A percentile compares a stretch with the other conserved stretches of the same genome.
Evolutionary conservation across 2,888 invertebrate species (phyloP).

Genomic region (Acanthosepion pharaonis): DNA sequence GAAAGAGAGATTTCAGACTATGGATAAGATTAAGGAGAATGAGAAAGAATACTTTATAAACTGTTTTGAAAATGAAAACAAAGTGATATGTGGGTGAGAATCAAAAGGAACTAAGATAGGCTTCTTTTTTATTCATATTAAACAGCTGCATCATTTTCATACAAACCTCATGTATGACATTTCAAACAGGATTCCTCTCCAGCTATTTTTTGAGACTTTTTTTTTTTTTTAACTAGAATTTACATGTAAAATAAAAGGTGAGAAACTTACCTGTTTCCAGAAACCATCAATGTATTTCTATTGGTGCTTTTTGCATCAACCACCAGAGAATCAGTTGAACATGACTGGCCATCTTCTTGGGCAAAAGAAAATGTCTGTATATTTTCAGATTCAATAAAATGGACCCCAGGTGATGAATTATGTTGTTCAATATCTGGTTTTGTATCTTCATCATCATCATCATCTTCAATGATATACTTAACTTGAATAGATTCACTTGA

Average conservation of each 20-base stretch:
- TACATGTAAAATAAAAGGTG: background rate
- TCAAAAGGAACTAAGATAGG: too few species aligned
- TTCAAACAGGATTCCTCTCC: too few species aligned
- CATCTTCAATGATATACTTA: background rate
- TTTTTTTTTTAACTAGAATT: too few species aligned
- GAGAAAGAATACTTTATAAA: too few species aligned
- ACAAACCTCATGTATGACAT: too few species aligned
- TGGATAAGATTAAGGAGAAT: too few species aligned
- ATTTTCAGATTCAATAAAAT: background rate
- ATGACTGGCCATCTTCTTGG: background rate
- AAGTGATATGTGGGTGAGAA: too few species aligned
- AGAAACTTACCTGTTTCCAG: background rate
- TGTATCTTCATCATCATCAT: background rate
- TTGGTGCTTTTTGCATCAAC: background rate
- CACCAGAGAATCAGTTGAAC: slow-evolving; percentile 42
- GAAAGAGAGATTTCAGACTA: too few species aligned
- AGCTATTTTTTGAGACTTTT: too few species aligned
- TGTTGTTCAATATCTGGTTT: slow-evolving; percentile 17
- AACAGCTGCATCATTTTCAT: too few species aligned
- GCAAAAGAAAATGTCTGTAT: slow-evolving; percentile 35
- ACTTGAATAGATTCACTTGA: slow-evolving; percentile 36
- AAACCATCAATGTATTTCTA: background rate
- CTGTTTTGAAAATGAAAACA: too few species aligned
- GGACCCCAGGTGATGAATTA: background rate
- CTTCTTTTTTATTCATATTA: too few species aligned